Conservation (phyloP, 2,113 vertebrate species). For the Edolisoma coerulescens region DNA sequence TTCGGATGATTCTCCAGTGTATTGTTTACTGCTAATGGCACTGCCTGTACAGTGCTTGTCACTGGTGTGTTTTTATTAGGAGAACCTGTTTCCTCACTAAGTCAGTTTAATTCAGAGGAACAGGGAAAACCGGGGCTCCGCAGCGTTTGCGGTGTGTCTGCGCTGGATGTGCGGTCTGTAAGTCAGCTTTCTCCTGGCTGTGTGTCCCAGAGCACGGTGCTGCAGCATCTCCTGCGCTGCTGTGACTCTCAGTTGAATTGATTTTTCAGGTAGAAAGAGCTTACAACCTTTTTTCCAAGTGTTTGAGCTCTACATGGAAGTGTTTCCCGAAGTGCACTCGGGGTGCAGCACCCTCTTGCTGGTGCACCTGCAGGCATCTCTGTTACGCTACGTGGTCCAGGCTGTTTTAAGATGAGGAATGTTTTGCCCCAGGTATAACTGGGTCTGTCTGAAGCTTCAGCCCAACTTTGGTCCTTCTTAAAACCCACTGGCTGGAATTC, state of each 20-base stretch:
- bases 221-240: neutral
- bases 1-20: neutral
- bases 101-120: neutral
- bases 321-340: fast-evolving
- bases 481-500: neutral
- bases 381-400: neutral
- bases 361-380: neutral
- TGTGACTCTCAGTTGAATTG: neutral
- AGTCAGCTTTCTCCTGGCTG: neutral
- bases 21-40: conserved; percentile 19
- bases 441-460: neutral
- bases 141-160: neutral
- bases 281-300: neutral
- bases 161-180: neutral
- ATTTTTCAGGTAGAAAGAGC: neutral
- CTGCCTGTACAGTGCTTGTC: neutral
- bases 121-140: neutral
- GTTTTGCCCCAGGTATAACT: neutral
- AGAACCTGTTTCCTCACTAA: neutral
- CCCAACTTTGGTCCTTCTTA: neutral
- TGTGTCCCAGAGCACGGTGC: neutral
- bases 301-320: neutral
- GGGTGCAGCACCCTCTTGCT: neutral
- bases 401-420: neutral
- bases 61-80: neutral